phyloP scores from a whole-genome alignment of 2,797 vertebrate species.

The Sebastes umbrosus region DNA sequence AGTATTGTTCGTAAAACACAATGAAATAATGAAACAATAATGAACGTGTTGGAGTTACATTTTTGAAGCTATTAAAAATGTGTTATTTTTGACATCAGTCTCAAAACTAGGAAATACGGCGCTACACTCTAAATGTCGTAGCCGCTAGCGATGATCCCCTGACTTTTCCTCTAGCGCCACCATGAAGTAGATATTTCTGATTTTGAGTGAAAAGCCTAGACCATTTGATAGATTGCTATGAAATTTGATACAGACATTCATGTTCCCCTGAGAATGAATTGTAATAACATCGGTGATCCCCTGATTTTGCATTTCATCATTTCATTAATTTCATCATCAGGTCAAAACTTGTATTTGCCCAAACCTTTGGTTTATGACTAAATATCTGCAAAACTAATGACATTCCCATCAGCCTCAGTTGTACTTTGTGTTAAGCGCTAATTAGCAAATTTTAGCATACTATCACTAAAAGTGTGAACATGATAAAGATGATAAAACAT shows the following conservation, averaged over 20 bases:
- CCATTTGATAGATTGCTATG: rapidly evolving
- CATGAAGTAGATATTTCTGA: not conserved
- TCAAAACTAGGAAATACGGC: not conserved
- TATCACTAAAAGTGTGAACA: not conserved
- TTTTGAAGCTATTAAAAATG: not conserved
- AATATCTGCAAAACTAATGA: not conserved
- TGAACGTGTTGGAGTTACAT: not conserved
- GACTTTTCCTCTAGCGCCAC: not conserved
- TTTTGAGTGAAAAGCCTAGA: not conserved
- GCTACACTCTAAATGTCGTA: not conserved
- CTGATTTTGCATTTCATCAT: not conserved
- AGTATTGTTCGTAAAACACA: not conserved
- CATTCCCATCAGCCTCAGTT: no score
- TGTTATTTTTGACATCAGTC: not conserved
- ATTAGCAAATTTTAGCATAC: not conserved
- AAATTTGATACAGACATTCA: not conserved
- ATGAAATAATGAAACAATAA: not conserved
- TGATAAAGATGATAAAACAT: not conserved
- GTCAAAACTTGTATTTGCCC: not conserved
- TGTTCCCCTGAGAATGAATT: not conserved
- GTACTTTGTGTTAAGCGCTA: not conserved
- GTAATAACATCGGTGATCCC: not conserved
- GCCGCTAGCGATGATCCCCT: not conserved
- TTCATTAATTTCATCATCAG: no score
- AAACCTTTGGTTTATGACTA: not conserved